Evolutionary conservation across 2,888 invertebrate species (phyloP), one percentile per base, ranked within the genome.

Genomic region (Drepanosiphum platanoidis): DNA sequence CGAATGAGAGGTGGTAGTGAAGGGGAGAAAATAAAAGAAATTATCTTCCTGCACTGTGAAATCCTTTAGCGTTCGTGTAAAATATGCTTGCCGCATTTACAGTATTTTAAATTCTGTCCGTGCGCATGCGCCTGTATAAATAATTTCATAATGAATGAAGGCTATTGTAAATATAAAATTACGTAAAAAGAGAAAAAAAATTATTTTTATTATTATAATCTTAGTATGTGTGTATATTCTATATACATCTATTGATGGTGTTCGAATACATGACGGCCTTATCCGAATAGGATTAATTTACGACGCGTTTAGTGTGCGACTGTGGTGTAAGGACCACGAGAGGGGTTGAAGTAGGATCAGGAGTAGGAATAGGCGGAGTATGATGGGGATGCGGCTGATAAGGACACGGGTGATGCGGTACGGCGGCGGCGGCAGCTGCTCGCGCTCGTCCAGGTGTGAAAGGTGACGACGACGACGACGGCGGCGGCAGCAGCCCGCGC

Each of bases 361-460:
- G 36, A 36, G 27, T 9, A 27, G 22, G n/a, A 18, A 32, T 1
- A 52, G 1, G 2, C 9, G 13, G 46, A 22, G 0, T 18, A 61
- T 30, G 30, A n/a, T 42, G 13, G 34, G 13, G 5, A 22, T 30
- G 64, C 3, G 42, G 9, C 81, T 22, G 81, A 72, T 77, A 77
- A 77, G 30, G 52, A 68, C 46, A 46, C 46, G 27, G 66, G 32
- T n/a, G n/a, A 61, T 9, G 61, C n/a, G 3, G 68, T 68, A 36
- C 7, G 75, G 75, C 15, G 75, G 32, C 7, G 70, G 81, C 36
- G 30, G 83, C 83, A 66, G 83, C 83, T 84, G 75, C 66, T 75
- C 22, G 75, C 27, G 72, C 46, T 74, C 83, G 83, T 75, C 83
- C 83, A 84, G 83, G 83, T 84, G 83, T 84, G 46, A 83, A 83